Percentiles rank a stretch among this genome's conserved stretches.
phyloP scores from a whole-genome alignment of 2,797 vertebrate genomes.

The Nyctalus aviator region DNA sequence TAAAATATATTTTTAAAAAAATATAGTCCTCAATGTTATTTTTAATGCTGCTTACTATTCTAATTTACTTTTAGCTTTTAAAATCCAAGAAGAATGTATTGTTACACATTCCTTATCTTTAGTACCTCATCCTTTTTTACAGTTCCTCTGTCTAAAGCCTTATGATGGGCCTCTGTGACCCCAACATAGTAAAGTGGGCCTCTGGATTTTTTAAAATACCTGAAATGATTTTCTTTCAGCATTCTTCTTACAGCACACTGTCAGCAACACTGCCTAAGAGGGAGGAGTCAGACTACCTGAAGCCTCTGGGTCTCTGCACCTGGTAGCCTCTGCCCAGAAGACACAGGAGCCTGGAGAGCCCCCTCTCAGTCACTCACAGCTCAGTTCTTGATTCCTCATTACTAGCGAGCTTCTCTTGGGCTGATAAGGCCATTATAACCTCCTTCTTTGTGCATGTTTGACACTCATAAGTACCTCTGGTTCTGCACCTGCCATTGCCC shows the following conservation, averaged over 20 bases:
- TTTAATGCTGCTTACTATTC: constrained; percentile 46
- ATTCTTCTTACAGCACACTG: not conserved
- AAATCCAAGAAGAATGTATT: constrained; percentile 1
- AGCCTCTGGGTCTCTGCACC: not conserved
- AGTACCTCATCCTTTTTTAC: not conserved
- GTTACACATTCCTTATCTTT: not conserved
- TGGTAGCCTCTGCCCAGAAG: not conserved
- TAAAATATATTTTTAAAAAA: no score
- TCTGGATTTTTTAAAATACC: constrained; percentile 9
- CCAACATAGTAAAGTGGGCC: not conserved
- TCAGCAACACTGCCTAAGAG: not conserved
- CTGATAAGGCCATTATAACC: not conserved
- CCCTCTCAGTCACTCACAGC: not conserved
- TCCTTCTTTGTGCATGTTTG: not conserved
- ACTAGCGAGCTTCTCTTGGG: not conserved
- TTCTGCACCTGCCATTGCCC: not conserved
- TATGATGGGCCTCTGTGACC: not conserved
- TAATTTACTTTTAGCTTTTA: constrained; percentile 39
- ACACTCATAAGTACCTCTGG: accelerated
- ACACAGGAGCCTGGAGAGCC: not conserved
- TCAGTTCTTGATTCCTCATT: not conserved
- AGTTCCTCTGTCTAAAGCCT: not conserved
- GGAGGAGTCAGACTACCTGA: accelerated
- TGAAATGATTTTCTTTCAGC: not conserved
- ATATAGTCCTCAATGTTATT: not conserved